Base-by-base conservation (phyloP, 2,113 vertebrate genomes). In the Odocoileus hemionus region DNA sequence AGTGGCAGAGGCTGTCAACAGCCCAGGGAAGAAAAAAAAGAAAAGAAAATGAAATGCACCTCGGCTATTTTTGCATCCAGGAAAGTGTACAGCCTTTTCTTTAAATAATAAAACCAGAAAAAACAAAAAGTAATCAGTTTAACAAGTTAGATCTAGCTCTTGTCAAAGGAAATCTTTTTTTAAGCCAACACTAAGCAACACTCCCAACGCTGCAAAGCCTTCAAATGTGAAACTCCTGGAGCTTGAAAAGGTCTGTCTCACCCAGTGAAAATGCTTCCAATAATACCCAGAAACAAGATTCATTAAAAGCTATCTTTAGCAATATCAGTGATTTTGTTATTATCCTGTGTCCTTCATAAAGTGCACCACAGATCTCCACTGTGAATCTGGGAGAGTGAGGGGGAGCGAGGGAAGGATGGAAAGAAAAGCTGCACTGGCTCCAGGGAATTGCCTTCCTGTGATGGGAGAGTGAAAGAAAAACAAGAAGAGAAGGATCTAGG, bases 221-320 rank as follows among this genome's bases (percentile, higher is more conserved):
- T 89, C 30, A 92, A 96, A 93, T 97, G 93, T 85, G 98, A 98
- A 97, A 98, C 84, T 94, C 98, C 86, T 47, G 85, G 84, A 98
- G 89, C 93, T 97, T 96, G 97, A 92, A 98, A 98, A 98, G 97
- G 94, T 97, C 97, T 98, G 88, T 88, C 92, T 95, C 23, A 5
- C 94, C 95, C 91, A 91, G 93, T 0, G 36, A 95, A 80, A 95
- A 95, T 79, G 91, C 89, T 95, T 96, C 97, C 95, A 96, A 93
- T 97, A 97, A 97, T 76, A 94, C 83, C 57, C 84, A 89, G 91
- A 90, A 95, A 89, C 67, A 93, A 95, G 93, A 88, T 92, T 97
- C 98, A 97, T 98, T 97, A 98, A 96, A 87, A 97, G 91, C 95
- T 97, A 97, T 97, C 97, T 98, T 97, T 97, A 97, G 98, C 95